Conservation (phyloP, 2,113 vertebrate genomes). For the Pan troglodytes region NHGRI_mPanTro3-v2.1_pri NC_072408.2:120309001-120309500, state of each 20-base stretch:
- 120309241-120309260: background rate
- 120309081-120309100: background rate
- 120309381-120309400: background rate
- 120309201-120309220: background rate
- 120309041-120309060: background rate
- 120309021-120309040: background rate
- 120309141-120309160: background rate
- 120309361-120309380: background rate
- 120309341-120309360: no score
- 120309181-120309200: background rate
- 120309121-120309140: background rate
- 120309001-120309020: background rate
- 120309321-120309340: no score
- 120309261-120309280: background rate
- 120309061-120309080: background rate
- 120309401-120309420: accelerated
- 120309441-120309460: no score
- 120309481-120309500: background rate
- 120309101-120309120: background rate
- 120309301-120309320: background rate
- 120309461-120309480: background rate
- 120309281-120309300: background rate
- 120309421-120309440: background rate
- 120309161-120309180: background rate
- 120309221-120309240: background rate